phyloP scores from a whole-genome alignment of 2,888 invertebrate genomes.

The Merodon equestris region DNA sequence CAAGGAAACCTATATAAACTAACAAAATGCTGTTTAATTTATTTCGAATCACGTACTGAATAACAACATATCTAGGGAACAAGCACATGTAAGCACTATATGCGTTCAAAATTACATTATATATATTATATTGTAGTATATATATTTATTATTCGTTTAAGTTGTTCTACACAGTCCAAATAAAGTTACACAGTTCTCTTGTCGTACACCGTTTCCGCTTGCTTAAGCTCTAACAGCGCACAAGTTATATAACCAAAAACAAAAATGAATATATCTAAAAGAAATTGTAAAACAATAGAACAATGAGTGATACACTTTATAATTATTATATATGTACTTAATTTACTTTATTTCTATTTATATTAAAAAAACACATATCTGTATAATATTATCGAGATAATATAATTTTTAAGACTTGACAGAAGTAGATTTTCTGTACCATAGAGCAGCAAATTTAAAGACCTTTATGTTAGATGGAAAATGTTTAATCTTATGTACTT shows the following conservation, averaged over 20 bases:
- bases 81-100: constrained; percentile 2
- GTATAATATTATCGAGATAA: constrained; percentile 51
- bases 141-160: background rate
- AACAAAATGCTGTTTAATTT: constrained; percentile 53
- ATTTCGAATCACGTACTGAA: constrained; percentile 56
- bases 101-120: constrained; percentile 14
- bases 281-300: constrained; percentile 44
- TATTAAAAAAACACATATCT: constrained; percentile 40
- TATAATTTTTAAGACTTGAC: constrained; percentile 40
- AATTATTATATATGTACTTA: constrained; percentile 54
- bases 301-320: constrained; percentile 68
- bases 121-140: no score
- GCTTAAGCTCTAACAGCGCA: constrained; percentile 13
- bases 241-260: constrained; percentile 66
- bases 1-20: no score
- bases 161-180: constrained; percentile 1
- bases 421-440: no score
- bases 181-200: constrained; percentile 41
- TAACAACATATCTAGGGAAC: constrained; percentile 30
- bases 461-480: no score
- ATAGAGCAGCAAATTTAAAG: no score
- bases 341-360: constrained; percentile 45
- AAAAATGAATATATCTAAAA: constrained; percentile 6
- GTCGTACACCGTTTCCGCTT: constrained; percentile 63
- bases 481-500: constrained; percentile 11